Base-by-base conservation (phyloP, 2,797 vertebrate genomes). In the Eremophila alpestris region DNA sequence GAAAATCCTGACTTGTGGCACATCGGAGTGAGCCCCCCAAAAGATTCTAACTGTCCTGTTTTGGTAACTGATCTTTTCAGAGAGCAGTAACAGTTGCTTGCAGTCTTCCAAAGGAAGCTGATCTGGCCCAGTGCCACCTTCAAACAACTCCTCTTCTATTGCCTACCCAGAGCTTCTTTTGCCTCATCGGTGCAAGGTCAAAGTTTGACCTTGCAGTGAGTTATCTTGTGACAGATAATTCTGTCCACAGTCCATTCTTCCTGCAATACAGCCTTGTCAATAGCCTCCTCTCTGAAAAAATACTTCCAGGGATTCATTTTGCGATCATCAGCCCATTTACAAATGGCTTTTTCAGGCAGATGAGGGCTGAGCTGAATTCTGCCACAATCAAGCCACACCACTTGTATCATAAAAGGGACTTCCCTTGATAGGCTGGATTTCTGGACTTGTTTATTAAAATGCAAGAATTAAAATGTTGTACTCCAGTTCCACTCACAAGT, bases 171-270 rank as follows among this genome's bases (percentile, higher is more conserved):
- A 92, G 90, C 64, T 73, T 92, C 76, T 93, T 94, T 85, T 91
- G 89, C 93, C 81, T 94, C 78, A 70, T 83, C 10, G 32, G 70
- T 79, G 69, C 69, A 78, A 94, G 94, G 93, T 93, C 91, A 87
- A 17, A 1, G 36, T 88, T 84, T 91, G 89, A 95, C 93, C 84
- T 89, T 87, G 76, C 68, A 94, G 54, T 48, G 93, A 94, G 89
- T 95, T 90, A 83, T 86, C 89, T 94, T 89, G 65, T 87, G 94
- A 76, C 73, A 67, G 79, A 90, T 92, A 94, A 92, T 91, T 93
- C 83, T 94, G 82, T 74, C 90, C 76, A 79, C 73, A 94, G 75
- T 48, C 63, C 70, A 87, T 90, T 93, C 81, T 89, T 95, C 75
- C 43, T 73, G 84, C 71, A 70, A 70, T 51, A 56, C 46, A 75